Base-by-base conservation (phyloP, 1,140 invertebrate genomes). In the Charaxes varanes region DNA sequence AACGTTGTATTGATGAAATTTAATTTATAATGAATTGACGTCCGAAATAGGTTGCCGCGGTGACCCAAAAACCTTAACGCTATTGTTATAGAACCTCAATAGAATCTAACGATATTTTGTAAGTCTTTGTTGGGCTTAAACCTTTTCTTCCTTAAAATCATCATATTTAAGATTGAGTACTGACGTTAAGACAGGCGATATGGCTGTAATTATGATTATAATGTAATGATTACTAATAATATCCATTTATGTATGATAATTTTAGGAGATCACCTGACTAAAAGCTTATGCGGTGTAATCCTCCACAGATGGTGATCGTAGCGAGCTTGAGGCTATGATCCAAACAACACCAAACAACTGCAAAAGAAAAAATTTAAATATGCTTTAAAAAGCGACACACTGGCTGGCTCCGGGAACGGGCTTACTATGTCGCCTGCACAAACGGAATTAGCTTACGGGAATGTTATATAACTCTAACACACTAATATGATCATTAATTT, bases 341-440 rank as follows among this genome's bases (percentile, higher is more conserved):
- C 84, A 84, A 85, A 85, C 78, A 52, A 85, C 84, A 81, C 84
- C 84, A 81, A 85, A 85, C 77, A 82, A 85, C 84, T 85, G 81
- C 79, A 85, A 85, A 84, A 73, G 81, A 84, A 85, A 85, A 78
- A 85, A 85, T 67, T 70, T 85, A 76, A 85, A 83, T 77, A 85
- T 85, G 84, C 84, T 85, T 76, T 85, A 84, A 72, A 77, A 72
- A 73, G 73, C 71, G 65, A 63, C 70, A 76, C 68, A 70, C 56
- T 54, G 56, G 59, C 57, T 69, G 76, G 70, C 66, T 70, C 73
- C 60, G 50, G 69, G 66, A 77, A 73, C 62, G 59, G 73, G 72
- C 67, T 73, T 66, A 57, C 42, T 72, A 81, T 79, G 52, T 68
- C 70, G 67, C 73, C 73, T 68, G 69, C 78, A 81, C 73, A 63